Evolutionary conservation across 1,140 invertebrate species (phyloP).

Genomic region (Drosophila rufa): DNA sequence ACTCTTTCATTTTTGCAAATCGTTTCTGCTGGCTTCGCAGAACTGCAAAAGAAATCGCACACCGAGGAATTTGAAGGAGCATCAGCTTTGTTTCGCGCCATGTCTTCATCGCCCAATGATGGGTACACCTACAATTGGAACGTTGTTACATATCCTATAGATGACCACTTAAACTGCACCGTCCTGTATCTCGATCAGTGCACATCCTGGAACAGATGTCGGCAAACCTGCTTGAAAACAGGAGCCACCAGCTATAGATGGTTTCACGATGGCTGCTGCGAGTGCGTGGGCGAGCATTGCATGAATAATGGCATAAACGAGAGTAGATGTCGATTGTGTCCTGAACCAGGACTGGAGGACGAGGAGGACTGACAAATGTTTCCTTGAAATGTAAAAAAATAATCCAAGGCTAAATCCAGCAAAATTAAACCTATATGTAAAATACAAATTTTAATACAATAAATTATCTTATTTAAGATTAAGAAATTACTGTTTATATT

Average conservation of each 20-base stretch:
- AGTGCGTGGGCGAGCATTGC: constrained; percentile 93
- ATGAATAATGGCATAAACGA: constrained; percentile 87
- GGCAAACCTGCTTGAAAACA: constrained; percentile 65
- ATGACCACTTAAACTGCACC: constrained; percentile 91
- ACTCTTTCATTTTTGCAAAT: neutral
- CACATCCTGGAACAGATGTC: constrained; percentile 93
- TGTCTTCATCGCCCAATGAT: constrained; percentile 91
- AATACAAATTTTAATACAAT: neutral
- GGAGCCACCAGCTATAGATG: constrained; percentile 87
- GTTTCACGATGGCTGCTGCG: constrained; percentile 98
- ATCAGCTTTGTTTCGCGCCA: constrained; percentile 91
- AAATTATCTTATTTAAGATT: neutral
- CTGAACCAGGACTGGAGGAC: constrained; percentile 48
- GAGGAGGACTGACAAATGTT: constrained; percentile 25
- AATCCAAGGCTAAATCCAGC: no score
- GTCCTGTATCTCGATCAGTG: constrained; percentile 96
- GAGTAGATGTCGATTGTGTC: constrained; percentile 63
- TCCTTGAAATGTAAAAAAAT: neutral
- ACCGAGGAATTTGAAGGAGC: constrained; percentile 93
- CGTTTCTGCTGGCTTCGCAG: constrained; percentile 9
- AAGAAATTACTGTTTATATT: neutral
- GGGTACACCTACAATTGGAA: constrained; percentile 88
- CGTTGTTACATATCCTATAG: constrained; percentile 90
- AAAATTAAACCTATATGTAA: neutral
- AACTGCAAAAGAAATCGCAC: constrained; percentile 90